phyloP scores from a whole-genome alignment of 2,888 invertebrate species.

The Acrocyrtus sp. region DNA sequence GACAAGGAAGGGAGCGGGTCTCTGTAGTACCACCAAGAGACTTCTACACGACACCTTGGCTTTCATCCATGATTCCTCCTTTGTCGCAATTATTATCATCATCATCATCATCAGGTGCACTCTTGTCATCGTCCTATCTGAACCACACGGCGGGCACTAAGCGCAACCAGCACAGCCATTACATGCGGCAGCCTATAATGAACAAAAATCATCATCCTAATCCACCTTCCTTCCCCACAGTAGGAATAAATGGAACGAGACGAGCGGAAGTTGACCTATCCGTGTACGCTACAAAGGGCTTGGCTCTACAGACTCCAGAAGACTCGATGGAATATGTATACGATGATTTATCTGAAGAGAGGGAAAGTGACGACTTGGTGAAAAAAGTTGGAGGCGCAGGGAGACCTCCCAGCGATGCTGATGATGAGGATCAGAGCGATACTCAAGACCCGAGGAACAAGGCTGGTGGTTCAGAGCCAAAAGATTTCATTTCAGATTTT shows the following conservation, averaged over 20 bases:
- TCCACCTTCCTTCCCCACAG: background rate
- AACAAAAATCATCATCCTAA: background rate
- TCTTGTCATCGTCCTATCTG: background rate
- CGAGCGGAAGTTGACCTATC: too few species aligned
- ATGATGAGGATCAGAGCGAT: constrained; percentile 30
- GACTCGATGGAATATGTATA: too few species aligned
- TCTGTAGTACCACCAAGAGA: constrained; percentile 34
- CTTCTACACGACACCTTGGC: constrained; percentile 46
- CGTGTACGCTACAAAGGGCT: too few species aligned
- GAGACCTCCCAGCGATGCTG: constrained; percentile 5
- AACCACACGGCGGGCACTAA: background rate
- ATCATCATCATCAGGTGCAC: constrained; percentile 1
- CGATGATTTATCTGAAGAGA: constrained; percentile 9
- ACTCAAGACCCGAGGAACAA: constrained; percentile 5
- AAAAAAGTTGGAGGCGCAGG: background rate
- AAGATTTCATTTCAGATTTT: constrained; percentile 49
- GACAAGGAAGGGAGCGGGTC: constrained; percentile 7
- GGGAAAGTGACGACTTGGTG: constrained; percentile 1
- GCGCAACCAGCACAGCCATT: background rate
- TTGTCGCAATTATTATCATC: constrained; percentile 6
- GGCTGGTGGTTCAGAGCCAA: constrained; percentile 31
- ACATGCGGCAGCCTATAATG: background rate
- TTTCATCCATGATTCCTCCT: constrained; percentile 45
- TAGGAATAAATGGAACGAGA: background rate
- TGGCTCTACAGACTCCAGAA: too few species aligned